Evolutionary conservation across 2,888 invertebrate genomes (phyloP).

Genomic region (Tanaodytes sp.): DNA sequence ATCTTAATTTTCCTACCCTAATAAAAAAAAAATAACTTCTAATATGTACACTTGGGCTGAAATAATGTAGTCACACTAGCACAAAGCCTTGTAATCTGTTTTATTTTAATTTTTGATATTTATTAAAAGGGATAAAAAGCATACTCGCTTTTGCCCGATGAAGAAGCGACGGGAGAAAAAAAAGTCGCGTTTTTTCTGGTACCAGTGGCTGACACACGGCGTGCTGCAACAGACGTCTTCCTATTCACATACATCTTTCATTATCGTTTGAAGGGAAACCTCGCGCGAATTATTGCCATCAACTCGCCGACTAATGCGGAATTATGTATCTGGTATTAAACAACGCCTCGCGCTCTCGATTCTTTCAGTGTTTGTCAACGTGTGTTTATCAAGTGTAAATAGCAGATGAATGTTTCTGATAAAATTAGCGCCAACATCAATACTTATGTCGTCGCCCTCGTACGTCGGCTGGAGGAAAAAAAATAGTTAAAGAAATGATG

Average conservation of each 20-base stretch:
- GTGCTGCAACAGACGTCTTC: too few species aligned
- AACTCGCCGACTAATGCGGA: conserved; percentile 28
- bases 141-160: too few species aligned
- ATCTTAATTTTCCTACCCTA: too few species aligned
- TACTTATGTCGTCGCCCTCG: conserved; percentile 18
- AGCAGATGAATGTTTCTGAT: conserved; percentile 31
- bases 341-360: conserved; percentile 17
- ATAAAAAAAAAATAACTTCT: too few species aligned
- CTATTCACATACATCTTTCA: conserved; percentile 32
- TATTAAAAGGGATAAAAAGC: too few species aligned
- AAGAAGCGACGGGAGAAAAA: too few species aligned
- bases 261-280: conserved; percentile 34
- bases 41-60: too few species aligned
- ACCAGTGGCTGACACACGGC: too few species aligned
- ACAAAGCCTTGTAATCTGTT: too few species aligned
- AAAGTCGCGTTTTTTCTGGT: too few species aligned
- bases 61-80: too few species aligned
- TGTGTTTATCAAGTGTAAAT: conserved; percentile 40
- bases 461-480: neutral
- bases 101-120: too few species aligned
- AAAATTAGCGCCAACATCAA: conserved; percentile 18
- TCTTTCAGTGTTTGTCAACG: conserved; percentile 37
- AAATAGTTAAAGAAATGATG: conserved; percentile 9
- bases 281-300: conserved; percentile 35
- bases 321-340: conserved; percentile 25